Conservation (phyloP, 2,888 invertebrate species). For the Uropetala carovei region DNA sequence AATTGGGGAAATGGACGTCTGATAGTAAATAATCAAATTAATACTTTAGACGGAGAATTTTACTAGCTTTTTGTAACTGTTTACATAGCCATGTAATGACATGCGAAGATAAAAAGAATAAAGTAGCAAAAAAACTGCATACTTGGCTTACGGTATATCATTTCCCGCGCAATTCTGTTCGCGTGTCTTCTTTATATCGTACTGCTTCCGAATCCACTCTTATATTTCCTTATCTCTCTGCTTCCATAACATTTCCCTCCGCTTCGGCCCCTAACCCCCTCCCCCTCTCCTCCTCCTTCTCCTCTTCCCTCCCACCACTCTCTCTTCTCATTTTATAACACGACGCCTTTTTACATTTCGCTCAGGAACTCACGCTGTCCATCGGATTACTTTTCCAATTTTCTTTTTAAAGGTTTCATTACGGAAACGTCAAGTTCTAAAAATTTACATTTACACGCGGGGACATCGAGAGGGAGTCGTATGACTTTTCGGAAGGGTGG, state of each 20-base stretch:
- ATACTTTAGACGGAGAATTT: no score
- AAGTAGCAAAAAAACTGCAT: no score
- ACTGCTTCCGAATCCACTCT: background rate
- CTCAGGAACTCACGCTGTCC: conserved; percentile 46
- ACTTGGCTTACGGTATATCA: no score
- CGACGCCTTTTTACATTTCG: conserved; percentile 27
- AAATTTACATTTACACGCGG: conserved; percentile 57
- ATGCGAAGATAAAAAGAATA: no score
- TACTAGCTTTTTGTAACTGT: no score
- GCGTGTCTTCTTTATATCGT: background rate
- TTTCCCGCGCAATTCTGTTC: background rate
- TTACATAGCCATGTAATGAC: no score
- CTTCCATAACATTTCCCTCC: background rate
- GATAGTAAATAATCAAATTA: no score
- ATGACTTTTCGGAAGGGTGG: no score
- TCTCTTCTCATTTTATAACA: background rate
- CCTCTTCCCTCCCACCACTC: background rate
- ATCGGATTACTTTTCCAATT: conserved; percentile 64
- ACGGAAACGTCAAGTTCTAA: conserved; percentile 61
- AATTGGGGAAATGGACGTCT: no score
- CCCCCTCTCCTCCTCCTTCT: background rate
- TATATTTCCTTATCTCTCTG: background rate
- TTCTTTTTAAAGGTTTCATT: conserved; percentile 63
- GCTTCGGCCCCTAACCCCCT: background rate
- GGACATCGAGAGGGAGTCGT: background rate